Conservation (phyloP, 2,797 vertebrate genomes). For the Yasuhikotakia modesta region DNA sequence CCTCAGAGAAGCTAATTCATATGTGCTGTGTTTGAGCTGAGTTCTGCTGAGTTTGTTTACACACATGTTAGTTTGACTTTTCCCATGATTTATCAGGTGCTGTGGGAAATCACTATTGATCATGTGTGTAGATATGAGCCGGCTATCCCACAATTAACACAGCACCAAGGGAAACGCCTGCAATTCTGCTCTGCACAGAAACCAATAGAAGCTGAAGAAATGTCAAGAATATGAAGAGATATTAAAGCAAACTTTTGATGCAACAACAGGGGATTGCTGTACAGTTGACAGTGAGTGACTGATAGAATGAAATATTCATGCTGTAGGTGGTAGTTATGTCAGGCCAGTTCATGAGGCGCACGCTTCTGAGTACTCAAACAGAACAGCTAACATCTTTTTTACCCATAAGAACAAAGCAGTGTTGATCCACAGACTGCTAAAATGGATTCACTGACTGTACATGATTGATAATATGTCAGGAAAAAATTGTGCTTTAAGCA, state of each 20-base stretch:
- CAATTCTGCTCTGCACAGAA: constrained; percentile 33
- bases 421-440: background rate
- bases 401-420: background rate
- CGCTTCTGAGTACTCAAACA: constrained; percentile 1
- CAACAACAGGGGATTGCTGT: constrained; percentile 22
- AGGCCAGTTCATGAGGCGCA: constrained; percentile 3
- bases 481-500: too few relatives aligned
- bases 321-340: background rate
- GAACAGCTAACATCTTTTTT: background rate
- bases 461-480: background rate
- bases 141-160: constrained; percentile 48
- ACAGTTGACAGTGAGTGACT: constrained; percentile 34
- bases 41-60: constrained; percentile 54
- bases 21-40: constrained; percentile 49
- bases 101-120: constrained; percentile 61
- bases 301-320: constrained; percentile 28
- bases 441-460: background rate
- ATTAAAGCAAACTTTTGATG: constrained; percentile 34
- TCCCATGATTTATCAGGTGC: constrained; percentile 53
- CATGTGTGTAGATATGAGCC: constrained; percentile 42
- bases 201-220: constrained; percentile 33
- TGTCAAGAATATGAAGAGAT: constrained; percentile 34
- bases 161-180: constrained; percentile 21
- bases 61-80: constrained; percentile 42
- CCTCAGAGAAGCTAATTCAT: constrained; percentile 49